Conservation (phyloP, 2,888 invertebrate species). For the Beris morrisii region DNA sequence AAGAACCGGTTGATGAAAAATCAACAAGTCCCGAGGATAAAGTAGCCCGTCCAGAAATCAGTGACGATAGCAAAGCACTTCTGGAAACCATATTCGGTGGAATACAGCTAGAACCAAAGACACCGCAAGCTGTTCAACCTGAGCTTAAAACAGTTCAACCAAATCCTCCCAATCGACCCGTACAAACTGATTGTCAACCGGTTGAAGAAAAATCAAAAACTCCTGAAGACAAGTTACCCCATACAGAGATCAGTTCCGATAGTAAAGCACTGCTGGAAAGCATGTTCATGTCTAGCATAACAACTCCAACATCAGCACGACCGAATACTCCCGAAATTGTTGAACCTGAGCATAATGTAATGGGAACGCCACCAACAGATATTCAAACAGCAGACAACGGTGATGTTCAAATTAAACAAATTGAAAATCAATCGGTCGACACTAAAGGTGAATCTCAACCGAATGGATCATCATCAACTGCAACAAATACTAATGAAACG, state of each 20-base stretch:
- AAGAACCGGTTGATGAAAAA: not conserved
- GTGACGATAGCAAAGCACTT: constrained; percentile 11
- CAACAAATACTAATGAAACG: no score
- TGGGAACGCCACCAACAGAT: no score
- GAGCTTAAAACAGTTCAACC: not conserved
- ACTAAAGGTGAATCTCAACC: no score
- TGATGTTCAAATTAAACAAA: no score
- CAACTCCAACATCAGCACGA: not conserved
- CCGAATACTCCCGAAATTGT: no score
- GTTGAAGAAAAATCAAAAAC: not conserved
- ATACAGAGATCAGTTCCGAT: no score
- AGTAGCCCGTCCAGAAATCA: not conserved
- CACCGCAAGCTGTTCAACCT: not conserved
- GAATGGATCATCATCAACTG: no score
- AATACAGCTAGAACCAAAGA: no score
- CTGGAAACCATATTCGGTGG: constrained; percentile 14
- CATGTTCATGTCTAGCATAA: constrained; percentile 7
- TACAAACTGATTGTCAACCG: not conserved
- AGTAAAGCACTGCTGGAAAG: not conserved
- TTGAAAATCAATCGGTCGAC: no score
- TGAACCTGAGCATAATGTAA: no score
- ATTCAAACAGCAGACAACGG: no score
- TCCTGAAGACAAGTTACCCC: not conserved
- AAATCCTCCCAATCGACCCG: not conserved
- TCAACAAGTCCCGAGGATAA: not conserved